phyloP scores from a whole-genome alignment of 64 coral and sea anemone species.

The Dendronephthya gigantea region DNA sequence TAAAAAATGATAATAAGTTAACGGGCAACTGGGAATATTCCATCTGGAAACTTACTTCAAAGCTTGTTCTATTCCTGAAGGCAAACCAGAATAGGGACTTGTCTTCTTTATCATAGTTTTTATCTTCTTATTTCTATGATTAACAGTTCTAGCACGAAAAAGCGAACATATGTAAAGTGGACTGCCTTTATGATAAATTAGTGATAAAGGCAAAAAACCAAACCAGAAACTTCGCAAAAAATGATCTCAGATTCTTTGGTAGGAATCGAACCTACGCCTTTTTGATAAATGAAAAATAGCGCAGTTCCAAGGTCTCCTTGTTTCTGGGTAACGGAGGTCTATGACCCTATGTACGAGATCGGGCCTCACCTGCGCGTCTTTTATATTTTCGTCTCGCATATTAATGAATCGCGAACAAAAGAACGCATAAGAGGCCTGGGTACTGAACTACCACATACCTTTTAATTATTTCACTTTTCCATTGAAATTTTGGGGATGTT shows the following conservation, averaged over 20 bases:
- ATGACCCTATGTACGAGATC: too few relatives aligned
- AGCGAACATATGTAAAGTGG: too few relatives aligned
- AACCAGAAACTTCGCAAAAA: too few relatives aligned
- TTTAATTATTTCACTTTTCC: conserved; percentile 72
- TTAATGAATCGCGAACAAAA: not conserved
- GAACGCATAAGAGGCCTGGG: not conserved
- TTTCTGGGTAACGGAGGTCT: too few relatives aligned
- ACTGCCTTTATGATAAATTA: too few relatives aligned
- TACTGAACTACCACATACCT: conserved; percentile 25
- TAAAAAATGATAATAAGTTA: too few relatives aligned
- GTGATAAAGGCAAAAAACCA: too few relatives aligned
- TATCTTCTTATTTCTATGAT: conserved; percentile 2
- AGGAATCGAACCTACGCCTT: too few relatives aligned
- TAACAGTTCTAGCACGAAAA: not conserved
- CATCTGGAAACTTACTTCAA: conserved; percentile 26
- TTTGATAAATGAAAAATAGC: too few relatives aligned
- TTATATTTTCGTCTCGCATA: not conserved
- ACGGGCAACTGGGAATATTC: not conserved
- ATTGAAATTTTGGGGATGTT: conserved; percentile 25
- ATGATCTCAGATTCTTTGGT: too few relatives aligned
- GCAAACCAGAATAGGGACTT: conserved; percentile 49
- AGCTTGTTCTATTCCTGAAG: conserved; percentile 33
- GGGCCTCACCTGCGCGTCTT: too few relatives aligned
- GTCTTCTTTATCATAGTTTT: not conserved
- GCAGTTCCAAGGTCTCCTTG: too few relatives aligned